Evolutionary conservation across 2,113 vertebrate species (phyloP), one percentile per base, ranked within the genome.

Genomic region (Dipodomys merriami): DNA sequence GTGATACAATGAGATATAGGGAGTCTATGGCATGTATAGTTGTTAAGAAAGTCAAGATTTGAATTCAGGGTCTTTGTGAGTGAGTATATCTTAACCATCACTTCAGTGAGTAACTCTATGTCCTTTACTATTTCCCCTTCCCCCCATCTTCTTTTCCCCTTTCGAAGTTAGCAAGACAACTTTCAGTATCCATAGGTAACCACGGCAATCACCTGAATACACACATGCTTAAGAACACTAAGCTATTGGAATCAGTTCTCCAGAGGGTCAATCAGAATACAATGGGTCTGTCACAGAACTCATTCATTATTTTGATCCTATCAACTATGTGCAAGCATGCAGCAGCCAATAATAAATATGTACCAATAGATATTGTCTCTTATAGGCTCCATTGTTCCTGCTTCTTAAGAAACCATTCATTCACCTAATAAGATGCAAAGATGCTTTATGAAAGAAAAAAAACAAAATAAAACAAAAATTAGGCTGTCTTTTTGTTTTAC

Each of bases 401-500:
- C 57, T 88, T 92, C 39, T 82, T 92, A 57, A 95, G 86, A 69
- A 96, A 77, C 57, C 16, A 85, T 74, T 93, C 92, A 7, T 62
- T 86, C 79, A 88, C 95, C 95, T 79, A 96, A 79, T 93, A 96
- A 96, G 49, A 97, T 91, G 57, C 57, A 97, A 88, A 95, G 81
- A 57, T 72, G n/a, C 39, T 85, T 90, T 46, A 73, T 69, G 44
- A 95, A 80, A 97, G 95, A 71, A 93, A 96, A 94, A 69, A 77
- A 62, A 44, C 18, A 83, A 25, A 88, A 78, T 83, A 95, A 94
- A 97, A 96, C 1, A 53, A 96, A 98, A 97, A 97, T 92, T 84
- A 94, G 88, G 16, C 16, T 96, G 68, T 57, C 76, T 96, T 87
- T 97, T 92, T 96, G 96, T 97, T 98, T 98, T 97, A 97, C 86